Evolutionary conservation across 2,113 vertebrate genomes (phyloP).

Genomic region (Mesocricetus auratus): DNA sequence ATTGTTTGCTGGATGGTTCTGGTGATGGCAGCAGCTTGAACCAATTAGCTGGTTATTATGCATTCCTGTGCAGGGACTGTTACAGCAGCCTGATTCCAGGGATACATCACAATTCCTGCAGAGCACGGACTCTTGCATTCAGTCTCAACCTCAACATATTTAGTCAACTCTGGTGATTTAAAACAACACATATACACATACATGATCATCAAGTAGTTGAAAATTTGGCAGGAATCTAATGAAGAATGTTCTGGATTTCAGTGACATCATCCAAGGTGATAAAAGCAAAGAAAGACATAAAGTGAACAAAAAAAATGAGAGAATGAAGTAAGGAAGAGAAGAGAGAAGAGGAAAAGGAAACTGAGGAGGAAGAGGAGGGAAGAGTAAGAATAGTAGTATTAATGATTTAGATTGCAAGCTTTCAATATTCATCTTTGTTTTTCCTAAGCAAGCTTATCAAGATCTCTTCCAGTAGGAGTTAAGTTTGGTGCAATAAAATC

Average conservation of each 20-base stretch:
- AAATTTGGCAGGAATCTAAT: constrained; percentile 21
- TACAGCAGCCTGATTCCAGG: constrained; percentile 9
- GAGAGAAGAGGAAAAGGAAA: neutral
- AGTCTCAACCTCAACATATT: constrained; percentile 50
- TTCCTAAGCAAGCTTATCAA: constrained; percentile 32
- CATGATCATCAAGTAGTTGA: neutral
- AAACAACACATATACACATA: constrained; percentile 23
- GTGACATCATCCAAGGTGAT: neutral
- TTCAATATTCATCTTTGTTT: neutral
- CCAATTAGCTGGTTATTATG: constrained; percentile 62
- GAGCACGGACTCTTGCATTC: neutral
- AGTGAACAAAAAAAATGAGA: neutral
- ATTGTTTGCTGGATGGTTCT: constrained; percentile 52
- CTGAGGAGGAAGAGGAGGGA: neutral
- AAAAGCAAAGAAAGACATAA: constrained; percentile 39
- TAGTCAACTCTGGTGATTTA: constrained; percentile 51
- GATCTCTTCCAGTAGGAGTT: neutral
- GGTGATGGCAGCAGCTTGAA: constrained; percentile 71
- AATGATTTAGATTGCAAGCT: neutral
- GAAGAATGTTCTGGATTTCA: constrained; percentile 39
- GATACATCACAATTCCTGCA: constrained; percentile 15
- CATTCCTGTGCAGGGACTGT: constrained; percentile 59
- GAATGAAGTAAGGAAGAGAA: neutral
- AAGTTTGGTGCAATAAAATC: constrained; percentile 40
- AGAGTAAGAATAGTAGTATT: too few relatives aligned